Evolutionary conservation across 2,888 invertebrate species (phyloP), one percentile per base, ranked within the genome.

Genomic region (Strigamia maritima): DNA sequence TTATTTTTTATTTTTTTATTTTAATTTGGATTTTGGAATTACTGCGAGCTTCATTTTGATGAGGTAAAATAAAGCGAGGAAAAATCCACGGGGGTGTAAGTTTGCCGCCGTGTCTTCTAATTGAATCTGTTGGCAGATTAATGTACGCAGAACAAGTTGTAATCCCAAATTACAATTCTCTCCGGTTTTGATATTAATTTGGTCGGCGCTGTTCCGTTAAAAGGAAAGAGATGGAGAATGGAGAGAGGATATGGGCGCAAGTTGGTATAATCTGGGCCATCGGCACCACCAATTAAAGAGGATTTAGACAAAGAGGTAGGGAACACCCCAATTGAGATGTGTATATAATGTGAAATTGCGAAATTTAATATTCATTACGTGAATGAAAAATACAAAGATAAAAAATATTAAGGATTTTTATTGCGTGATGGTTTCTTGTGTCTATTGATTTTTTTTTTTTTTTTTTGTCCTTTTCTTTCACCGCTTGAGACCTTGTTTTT

Each of bases 131-230:
- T 70, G 70, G 70, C 75, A 40, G 75, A 75, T 75, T 38, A 75
- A 75, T 75, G 40, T 75, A 38, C 75, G 75, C 75, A 75, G 75
- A 75, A 75, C 75, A 35, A 75, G 75, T 75, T 75, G 75, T 75
- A 75, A 75, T 75, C 75, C 70, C 75, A 75, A 75, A 75, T 75
- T 75, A 75, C 75, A 40, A 75, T 40, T 38, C 75, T 75, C 75
- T 70, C 70, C 70, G 70, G 40, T 75, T 75, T 75, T 35, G 75
- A 75, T 75, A 75, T 75, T 75, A 75, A 75, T 75, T 75, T 75
- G 38, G 75, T 75, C 70, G 70, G 70, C 70, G 70, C 70, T 70
- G 70, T 28, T 70, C 70, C 70, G 70, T 70, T 70, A 70, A 70
- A 70, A 70, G 70, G 70, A 70, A 70, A 26, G 70, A 70, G 70